These are phyloP conservation scores for Neosalanx taihuensis DNA, from an alignment of 2,797 vertebrate genomes.

Conservation along the genomic window DNA sequence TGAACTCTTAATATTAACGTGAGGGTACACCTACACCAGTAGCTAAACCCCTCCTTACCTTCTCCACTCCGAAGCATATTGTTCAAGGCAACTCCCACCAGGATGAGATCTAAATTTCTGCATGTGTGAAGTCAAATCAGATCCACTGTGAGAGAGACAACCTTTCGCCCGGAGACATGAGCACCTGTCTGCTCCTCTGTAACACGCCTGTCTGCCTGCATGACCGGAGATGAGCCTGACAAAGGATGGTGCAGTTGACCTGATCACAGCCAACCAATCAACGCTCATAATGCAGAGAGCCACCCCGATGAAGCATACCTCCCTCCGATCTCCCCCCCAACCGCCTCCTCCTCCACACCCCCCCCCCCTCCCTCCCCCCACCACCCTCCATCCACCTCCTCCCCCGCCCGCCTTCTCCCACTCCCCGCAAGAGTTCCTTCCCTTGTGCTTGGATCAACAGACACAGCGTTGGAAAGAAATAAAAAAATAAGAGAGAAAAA, in stretches of 20 bases:
- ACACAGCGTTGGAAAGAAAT: conserved; percentile 48
- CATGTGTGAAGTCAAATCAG: conserved; percentile 43
- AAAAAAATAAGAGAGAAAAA: conserved; percentile 45
- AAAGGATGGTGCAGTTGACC: conserved; percentile 48
- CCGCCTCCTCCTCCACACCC: conserved; percentile 34
- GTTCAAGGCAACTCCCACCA: background rate
- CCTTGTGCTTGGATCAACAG: conserved; percentile 47
- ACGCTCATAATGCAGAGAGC: background rate
- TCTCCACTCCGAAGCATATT: background rate
- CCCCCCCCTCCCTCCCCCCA: conserved; percentile 26
- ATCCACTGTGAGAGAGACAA: conserved; percentile 55
- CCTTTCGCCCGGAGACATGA: conserved; percentile 57
- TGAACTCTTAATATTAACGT: conserved; percentile 46
- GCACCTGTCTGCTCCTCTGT: conserved; percentile 51
- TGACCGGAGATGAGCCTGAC: conserved; percentile 64
- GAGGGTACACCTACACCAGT: background rate
- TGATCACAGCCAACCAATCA: background rate
- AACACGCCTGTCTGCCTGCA: conserved; percentile 63
- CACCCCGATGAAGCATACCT: too few species aligned
- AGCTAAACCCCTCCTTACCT: background rate
- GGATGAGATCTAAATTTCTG: conserved; percentile 32
- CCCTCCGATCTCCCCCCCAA: conserved; percentile 56
- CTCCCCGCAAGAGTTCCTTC: conserved; percentile 55
- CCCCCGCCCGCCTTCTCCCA: conserved; percentile 64
- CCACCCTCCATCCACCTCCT: conserved; percentile 66